These are phyloP conservation scores for Thinocorus orbignyianus DNA, from an alignment of 2,113 vertebrate genomes.

Conservation along the genomic window DNA sequence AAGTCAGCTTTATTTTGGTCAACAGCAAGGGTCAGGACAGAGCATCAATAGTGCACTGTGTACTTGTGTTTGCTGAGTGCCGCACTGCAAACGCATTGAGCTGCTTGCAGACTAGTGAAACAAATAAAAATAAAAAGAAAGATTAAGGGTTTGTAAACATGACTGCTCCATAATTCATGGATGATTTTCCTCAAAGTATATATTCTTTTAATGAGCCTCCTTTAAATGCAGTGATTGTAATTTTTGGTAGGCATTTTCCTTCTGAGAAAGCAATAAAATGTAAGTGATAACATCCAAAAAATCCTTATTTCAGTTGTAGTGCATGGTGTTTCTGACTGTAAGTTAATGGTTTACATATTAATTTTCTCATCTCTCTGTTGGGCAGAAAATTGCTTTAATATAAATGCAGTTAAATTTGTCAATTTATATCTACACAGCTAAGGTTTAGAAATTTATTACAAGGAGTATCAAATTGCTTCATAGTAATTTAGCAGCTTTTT, in stretches of 20 bases:
- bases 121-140: background rate
- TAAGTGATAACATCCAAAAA: conserved; percentile 42
- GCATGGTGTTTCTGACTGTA: conserved; percentile 48
- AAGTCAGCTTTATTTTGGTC: background rate
- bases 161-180: conserved; percentile 1
- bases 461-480: conserved; percentile 43
- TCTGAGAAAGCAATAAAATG: conserved; percentile 58
- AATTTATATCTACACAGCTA: conserved; percentile 61
- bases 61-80: background rate
- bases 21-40: background rate
- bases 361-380: conserved; percentile 70
- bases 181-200: conserved; percentile 32
- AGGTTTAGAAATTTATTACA: conserved; percentile 57
- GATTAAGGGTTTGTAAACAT: background rate
- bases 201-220: conserved; percentile 51
- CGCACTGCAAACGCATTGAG: background rate
- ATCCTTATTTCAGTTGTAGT: conserved; percentile 44
- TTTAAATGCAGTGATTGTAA: conserved; percentile 47
- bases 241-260: conserved; percentile 55
- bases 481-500: conserved; percentile 46
- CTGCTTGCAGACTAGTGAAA: background rate
- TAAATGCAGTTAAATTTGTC: conserved; percentile 71
- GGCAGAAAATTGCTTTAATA: conserved; percentile 71
- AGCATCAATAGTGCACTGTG: background rate
- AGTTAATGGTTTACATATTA: conserved; percentile 72